These are phyloP conservation scores for Anas acuta DNA, from an alignment of 2,797 vertebrate species.

Conservation along the genomic window DNA sequence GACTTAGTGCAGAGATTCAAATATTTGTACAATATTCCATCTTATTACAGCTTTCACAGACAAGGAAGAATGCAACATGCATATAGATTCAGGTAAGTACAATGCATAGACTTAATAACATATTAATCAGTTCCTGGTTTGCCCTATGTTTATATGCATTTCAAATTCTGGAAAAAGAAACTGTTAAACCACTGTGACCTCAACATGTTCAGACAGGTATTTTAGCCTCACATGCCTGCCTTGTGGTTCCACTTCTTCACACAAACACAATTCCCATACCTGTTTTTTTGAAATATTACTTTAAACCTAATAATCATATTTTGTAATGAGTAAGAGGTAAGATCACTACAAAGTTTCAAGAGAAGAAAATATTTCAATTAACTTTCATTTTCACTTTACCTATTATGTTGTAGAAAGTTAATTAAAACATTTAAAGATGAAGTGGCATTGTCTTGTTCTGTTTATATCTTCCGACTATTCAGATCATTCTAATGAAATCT, in stretches of 20 bases:
- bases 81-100: not conserved
- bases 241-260: not conserved
- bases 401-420: not conserved
- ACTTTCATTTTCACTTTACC: not conserved
- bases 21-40: not conserved
- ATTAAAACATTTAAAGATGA: not conserved
- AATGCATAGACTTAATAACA: not conserved
- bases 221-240: not conserved
- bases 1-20: not conserved
- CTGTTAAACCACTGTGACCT: not conserved
- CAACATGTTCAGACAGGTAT: not conserved
- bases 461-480: not conserved
- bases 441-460: not conserved
- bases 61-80: not conserved
- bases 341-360: not conserved
- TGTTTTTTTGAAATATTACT: not conserved
- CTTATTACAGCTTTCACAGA: not conserved
- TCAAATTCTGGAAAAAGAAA: not conserved
- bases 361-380: not conserved
- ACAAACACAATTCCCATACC: not conserved
- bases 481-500: not conserved
- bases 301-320: not conserved
- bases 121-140: not conserved
- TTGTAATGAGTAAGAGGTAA: not conserved
- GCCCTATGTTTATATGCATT: not conserved